These are phyloP conservation scores for Neoascia interrupta DNA, from an alignment of 2,888 invertebrate species.

Conservation along the genomic window DNA sequence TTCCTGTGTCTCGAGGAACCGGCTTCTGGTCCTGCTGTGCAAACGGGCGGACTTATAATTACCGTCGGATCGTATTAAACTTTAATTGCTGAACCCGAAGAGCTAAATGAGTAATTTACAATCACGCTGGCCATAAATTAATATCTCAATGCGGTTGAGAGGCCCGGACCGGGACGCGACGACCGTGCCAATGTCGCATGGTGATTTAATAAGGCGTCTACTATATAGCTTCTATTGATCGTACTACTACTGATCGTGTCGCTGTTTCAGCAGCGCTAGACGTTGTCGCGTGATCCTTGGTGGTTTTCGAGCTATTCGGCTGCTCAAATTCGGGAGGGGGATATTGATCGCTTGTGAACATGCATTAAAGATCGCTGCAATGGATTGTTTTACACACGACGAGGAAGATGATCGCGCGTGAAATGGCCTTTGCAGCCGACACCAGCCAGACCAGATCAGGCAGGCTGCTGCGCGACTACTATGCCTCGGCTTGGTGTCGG, in stretches of 20 bases:
- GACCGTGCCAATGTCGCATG: slow-evolving; percentile 49
- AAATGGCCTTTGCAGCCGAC: slow-evolving; percentile 11
- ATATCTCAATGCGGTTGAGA: slow-evolving; percentile 30
- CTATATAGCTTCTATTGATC: slow-evolving; percentile 32
- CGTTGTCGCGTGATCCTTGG: slow-evolving; percentile 61
- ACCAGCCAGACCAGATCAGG: slow-evolving; percentile 16
- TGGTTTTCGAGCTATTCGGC: slow-evolving; percentile 58
- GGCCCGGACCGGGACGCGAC: not conserved
- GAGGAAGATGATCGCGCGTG: slow-evolving; percentile 39
- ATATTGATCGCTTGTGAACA: slow-evolving; percentile 67
- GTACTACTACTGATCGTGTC: no score
- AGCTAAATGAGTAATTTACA: slow-evolving; percentile 66
- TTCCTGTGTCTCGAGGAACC: slow-evolving; percentile 3
- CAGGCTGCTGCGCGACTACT: not conserved
- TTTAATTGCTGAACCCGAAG: slow-evolving; percentile 61
- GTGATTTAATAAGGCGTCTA: slow-evolving; percentile 52
- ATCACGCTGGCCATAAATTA: slow-evolving; percentile 62
- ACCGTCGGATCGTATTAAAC: slow-evolving; percentile 63
- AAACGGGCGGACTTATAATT: slow-evolving; percentile 56
- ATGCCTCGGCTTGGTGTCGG: slow-evolving; percentile 21
- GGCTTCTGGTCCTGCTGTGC: slow-evolving; percentile 34
- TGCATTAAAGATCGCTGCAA: slow-evolving; percentile 68
- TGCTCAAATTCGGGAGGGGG: slow-evolving; percentile 17
- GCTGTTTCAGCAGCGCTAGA: slow-evolving; percentile 8
- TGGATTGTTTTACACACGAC: slow-evolving; percentile 60